Conservation (phyloP, 2,113 vertebrate genomes). For the Misgurnus anguillicaudatus region DNA sequence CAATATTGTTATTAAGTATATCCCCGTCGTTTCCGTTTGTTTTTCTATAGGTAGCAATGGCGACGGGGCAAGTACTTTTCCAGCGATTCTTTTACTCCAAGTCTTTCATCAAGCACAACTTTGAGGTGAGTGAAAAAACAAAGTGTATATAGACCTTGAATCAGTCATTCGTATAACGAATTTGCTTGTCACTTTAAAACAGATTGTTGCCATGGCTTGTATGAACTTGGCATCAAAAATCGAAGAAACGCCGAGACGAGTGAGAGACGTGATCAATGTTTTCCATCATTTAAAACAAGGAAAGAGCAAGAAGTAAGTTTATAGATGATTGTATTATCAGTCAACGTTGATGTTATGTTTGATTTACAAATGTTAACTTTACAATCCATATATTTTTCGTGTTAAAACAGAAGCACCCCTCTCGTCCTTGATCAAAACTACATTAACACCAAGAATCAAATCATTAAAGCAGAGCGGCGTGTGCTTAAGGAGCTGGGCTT, state of each 20-base stretch:
- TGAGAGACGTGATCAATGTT: slow-evolving; percentile 99
- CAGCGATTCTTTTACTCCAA: slow-evolving; percentile 99
- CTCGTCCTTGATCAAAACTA: slow-evolving; percentile 99
- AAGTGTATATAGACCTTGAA: neutral
- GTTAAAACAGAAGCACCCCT: slow-evolving; percentile 93
- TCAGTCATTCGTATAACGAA: neutral
- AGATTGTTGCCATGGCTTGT: slow-evolving; percentile 99
- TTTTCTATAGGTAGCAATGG: slow-evolving; percentile 91
- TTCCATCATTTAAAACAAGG: slow-evolving; percentile 93
- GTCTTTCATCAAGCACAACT: slow-evolving; percentile 97
- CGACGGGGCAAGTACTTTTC: slow-evolving; percentile 94
- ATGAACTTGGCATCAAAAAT: slow-evolving; percentile 98
- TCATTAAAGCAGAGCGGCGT: slow-evolving; percentile 98
- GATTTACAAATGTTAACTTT: too few species aligned
- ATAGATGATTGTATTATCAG: slow-evolving; percentile 18
- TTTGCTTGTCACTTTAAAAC: neutral
- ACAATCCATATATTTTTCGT: slow-evolving; percentile 35
- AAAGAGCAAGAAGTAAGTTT: slow-evolving; percentile 93
- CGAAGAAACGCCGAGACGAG: slow-evolving; percentile 93
- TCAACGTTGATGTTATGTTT: slow-evolving; percentile 45
- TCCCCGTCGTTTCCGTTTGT: neutral
- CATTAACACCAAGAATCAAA: slow-evolving; percentile 99
- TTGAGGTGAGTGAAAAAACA: slow-evolving; percentile 82
- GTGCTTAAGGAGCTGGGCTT: slow-evolving; percentile 99
- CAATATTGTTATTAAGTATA: neutral